Conservation (phyloP, 2,888 invertebrate species). For the Eumacrocentrus americanus region DNA sequence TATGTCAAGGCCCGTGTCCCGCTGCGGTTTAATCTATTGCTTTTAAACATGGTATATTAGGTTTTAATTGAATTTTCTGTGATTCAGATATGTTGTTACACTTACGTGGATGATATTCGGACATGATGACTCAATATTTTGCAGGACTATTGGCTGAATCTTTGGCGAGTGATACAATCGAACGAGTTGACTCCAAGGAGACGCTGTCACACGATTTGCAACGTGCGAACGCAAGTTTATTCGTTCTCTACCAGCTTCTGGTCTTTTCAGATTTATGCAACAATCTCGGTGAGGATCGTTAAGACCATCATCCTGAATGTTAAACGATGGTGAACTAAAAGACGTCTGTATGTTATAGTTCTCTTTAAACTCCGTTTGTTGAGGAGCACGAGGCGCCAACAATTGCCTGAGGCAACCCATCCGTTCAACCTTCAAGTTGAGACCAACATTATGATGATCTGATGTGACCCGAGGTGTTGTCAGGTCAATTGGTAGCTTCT, state of each 20-base stretch:
- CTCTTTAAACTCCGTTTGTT: too few relatives aligned
- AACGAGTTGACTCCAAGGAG: conserved; percentile 54
- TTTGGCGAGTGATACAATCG: conserved; percentile 57
- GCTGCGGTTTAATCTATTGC: too few relatives aligned
- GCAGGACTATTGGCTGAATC: conserved; percentile 38
- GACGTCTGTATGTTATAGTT: too few relatives aligned
- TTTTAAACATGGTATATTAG: too few relatives aligned
- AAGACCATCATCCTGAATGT: background rate
- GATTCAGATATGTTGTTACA: too few relatives aligned
- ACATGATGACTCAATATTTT: conserved; percentile 11
- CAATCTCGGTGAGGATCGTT: too few relatives aligned
- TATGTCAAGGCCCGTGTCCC: background rate
- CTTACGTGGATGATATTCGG: conserved; percentile 8
- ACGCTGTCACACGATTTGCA: conserved; percentile 56
- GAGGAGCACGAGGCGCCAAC: too few relatives aligned
- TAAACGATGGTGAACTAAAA: too few relatives aligned
- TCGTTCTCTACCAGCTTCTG: background rate
- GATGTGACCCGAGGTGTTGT: background rate
- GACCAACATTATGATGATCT: conserved; percentile 7
- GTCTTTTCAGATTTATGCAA: conserved; percentile 7
- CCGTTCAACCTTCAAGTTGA: conserved; percentile 12
- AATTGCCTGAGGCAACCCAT: background rate
- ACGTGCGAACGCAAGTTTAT: conserved; percentile 46
- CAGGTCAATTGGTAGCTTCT: background rate
- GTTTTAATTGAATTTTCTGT: too few relatives aligned